A percentile compares a stretch with the other conserved stretches of the same genome.
These are phyloP conservation scores for Pelagia noctiluca DNA, from an alignment of 30 jellyfish, hydroid and myxozoan species.

Conservation along the genomic window DNA sequence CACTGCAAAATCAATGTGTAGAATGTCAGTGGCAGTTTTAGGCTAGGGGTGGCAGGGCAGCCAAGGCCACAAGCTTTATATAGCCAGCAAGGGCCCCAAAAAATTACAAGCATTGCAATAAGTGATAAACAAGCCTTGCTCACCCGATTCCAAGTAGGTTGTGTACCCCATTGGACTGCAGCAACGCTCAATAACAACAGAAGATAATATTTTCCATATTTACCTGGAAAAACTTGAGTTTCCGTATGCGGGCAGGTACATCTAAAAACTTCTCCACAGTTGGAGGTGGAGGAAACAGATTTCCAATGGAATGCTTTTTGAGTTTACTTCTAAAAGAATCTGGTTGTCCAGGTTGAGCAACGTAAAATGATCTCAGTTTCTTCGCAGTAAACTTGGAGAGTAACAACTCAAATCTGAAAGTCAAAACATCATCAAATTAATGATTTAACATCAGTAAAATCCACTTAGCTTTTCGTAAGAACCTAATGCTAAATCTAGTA, in stretches of 20 bases:
- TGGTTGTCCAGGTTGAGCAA: not conserved
- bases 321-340: not conserved
- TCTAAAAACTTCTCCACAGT: constrained; percentile 36
- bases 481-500: too few species aligned
- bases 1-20: too few species aligned
- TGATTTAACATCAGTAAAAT: too few species aligned
- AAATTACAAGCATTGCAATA: not conserved
- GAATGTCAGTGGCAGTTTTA: too few species aligned
- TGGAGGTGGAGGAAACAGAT: constrained; percentile 40
- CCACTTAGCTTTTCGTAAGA: too few species aligned
- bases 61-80: too few species aligned
- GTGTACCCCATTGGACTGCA: not conserved
- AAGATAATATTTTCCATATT: not conserved
- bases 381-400: constrained; percentile 39
- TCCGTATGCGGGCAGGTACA: constrained; percentile 40
- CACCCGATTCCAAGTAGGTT: not conserved
- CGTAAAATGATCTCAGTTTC: constrained; percentile 20
- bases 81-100: too few species aligned
- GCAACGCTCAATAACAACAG: not conserved
- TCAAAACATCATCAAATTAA: too few species aligned
- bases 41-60: too few species aligned
- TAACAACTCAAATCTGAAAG: constrained; percentile 28
- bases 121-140: not conserved
- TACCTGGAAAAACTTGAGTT: constrained; percentile 51
- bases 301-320: not conserved